Conservation (phyloP, 2,888 invertebrate species). For the Eubasilissa splendida region DNA sequence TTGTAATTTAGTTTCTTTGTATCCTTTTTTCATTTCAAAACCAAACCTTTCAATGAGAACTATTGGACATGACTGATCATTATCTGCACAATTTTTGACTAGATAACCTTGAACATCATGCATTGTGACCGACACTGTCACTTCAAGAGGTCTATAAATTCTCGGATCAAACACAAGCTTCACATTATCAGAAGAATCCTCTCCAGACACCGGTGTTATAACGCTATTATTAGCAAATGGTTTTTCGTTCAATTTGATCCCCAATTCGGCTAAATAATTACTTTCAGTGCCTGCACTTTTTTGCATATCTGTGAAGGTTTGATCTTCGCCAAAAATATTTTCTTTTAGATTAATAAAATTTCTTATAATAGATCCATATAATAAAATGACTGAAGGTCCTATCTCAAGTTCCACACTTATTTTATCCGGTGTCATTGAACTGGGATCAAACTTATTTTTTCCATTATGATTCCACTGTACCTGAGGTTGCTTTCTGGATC, state of each 20-base stretch:
- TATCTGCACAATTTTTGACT: constrained; percentile 91
- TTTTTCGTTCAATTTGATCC: constrained; percentile 66
- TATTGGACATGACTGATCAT: constrained; percentile 93
- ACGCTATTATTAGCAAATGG: constrained; percentile 67
- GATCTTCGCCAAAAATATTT: constrained; percentile 98
- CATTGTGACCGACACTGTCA: constrained; percentile 92
- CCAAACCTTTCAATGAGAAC: constrained; percentile 92
- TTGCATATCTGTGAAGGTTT: constrained; percentile 94
- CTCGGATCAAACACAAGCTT: constrained; percentile 87
- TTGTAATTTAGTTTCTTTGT: constrained; percentile 92
- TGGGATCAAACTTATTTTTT: constrained; percentile 88
- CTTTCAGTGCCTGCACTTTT: constrained; percentile 72
- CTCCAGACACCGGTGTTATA: constrained; percentile 72
- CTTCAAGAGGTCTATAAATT: constrained; percentile 90
- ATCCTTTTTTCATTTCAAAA: constrained; percentile 97
- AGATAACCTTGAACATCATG: constrained; percentile 97
- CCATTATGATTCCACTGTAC: constrained; percentile 79
- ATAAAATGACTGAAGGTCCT: constrained; percentile 91
- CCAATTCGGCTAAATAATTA: constrained; percentile 67
- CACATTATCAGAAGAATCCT: constrained; percentile 73
- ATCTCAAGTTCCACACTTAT: constrained; percentile 95
- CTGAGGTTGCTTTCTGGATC: constrained; percentile 81
- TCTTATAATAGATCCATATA: constrained; percentile 93
- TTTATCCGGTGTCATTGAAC: constrained; percentile 87
- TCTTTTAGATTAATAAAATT: constrained; percentile 94